Percentiles rank a stretch among this genome's conserved stretches.
Evolutionary conservation across 2,113 vertebrate genomes (phyloP).

Genomic region (Piprites chloris): DNA sequence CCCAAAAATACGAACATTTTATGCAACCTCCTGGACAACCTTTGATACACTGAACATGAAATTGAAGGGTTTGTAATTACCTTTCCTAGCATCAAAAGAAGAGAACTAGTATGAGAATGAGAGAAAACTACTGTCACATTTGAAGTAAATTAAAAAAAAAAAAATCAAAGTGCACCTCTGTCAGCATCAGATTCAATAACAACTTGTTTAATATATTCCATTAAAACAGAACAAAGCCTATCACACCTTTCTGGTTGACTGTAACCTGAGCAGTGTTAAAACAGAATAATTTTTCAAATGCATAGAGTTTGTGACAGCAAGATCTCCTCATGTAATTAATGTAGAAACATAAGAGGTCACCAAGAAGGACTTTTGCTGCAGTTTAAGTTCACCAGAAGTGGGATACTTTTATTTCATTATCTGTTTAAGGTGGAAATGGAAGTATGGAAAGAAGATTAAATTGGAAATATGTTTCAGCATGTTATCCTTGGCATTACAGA

Average conservation of each 20-base stretch:
- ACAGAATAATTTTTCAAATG: neutral
- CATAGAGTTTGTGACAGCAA: neutral
- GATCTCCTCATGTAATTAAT: neutral
- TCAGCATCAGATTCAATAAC: neutral
- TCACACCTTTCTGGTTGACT: neutral
- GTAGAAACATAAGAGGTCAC: neutral
- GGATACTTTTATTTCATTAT: neutral
- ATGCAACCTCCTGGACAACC: neutral
- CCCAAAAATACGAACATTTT: neutral
- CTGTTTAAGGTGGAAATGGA: neutral
- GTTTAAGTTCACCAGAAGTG: neutral
- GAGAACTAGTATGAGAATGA: neutral
- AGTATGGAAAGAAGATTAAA: neutral
- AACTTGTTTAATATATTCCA: constrained; percentile 19
- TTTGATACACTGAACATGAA: neutral
- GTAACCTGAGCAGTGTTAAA: neutral
- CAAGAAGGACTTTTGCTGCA: neutral
- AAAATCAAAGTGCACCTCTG: neutral
- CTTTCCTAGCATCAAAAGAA: neutral
- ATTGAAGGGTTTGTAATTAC: neutral
- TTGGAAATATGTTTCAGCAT: neutral
- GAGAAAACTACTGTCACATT: neutral
- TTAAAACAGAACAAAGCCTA: constrained; percentile 30
- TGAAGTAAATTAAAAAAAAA: neutral
- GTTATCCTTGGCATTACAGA: neutral